Evolutionary conservation across 2,888 invertebrate species (phyloP).

Genomic region (Saturnia japonica): DNA sequence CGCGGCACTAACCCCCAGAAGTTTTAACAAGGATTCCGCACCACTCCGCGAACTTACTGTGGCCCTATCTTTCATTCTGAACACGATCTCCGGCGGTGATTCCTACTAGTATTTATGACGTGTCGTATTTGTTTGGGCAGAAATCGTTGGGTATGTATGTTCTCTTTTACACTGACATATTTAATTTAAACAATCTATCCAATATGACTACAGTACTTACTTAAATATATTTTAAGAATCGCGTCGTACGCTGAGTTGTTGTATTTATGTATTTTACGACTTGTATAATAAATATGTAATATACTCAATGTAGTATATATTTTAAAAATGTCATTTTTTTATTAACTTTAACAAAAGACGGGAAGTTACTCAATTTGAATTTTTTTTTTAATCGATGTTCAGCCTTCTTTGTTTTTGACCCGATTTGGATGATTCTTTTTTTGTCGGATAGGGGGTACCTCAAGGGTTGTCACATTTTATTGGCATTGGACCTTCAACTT

Average conservation of each 20-base stretch:
- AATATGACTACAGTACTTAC: neutral
- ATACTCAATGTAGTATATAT: neutral
- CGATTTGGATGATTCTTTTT: too few species aligned
- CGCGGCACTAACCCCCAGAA: constrained; percentile 1
- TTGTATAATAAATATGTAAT: neutral
- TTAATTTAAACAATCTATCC: neutral
- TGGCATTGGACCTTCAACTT: too few species aligned
- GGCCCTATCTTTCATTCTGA: neutral
- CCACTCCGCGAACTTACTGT: neutral
- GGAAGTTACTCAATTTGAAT: too few species aligned
- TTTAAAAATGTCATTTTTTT: too few species aligned
- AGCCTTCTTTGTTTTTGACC: too few species aligned
- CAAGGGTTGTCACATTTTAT: too few species aligned
- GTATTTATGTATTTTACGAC: neutral
- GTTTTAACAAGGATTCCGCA: neutral
- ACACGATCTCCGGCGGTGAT: constrained; percentile 1
- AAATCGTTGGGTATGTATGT: neutral
- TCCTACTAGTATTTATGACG: neutral
- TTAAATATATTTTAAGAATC: too few species aligned
- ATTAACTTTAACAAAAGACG: too few species aligned
- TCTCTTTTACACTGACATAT: neutral
- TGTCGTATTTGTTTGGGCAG: neutral
- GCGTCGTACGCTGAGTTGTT: neutral
- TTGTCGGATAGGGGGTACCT: too few species aligned
- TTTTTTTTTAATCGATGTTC: too few species aligned